Evolutionary conservation across 1,140 invertebrate genomes (phyloP), one percentile per base, ranked within the genome.

Genomic region (Lasaia peninsularis): DNA sequence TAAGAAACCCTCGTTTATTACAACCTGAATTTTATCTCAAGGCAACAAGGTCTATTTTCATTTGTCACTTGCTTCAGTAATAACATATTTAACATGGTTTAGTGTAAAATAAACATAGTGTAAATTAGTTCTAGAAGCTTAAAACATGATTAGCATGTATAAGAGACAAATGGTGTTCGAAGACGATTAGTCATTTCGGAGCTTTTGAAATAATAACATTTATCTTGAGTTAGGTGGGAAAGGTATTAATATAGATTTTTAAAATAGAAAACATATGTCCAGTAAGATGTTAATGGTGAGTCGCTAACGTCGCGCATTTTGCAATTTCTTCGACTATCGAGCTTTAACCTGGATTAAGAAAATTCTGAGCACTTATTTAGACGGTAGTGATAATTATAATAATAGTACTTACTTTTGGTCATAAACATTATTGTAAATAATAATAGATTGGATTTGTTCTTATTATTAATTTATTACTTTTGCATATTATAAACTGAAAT

Each of bases 131-230:
- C 68, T 71, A 71, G 75, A 63, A 72, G 78, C 70, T 73, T 71
- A 74, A 63, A 62, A 69, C 75, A 80, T 77, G 81, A 85, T 87
- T 84, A 87, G 84, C 82, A 78, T 77, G 72, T 77, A 78, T 69
- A 73, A 67, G 66, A 75, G 71, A 72, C 69, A 59, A 62, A 67
- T 71, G 65, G 68, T 67, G 74, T 75, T 70, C 68, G 65, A 77
- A 68, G 67, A 71, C 75, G 78, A 84, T 87, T 87, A 87, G 76
- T 88, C 84, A 84, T 86, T 78, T 83, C 79, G 78, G 73, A 59
- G 71, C 84, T 87, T 79, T 84, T 78, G 53, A 72, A 79, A 78
- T 78, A 80, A 86, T 75, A 81, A 60, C 71, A 72, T 85, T 74
- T 80, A 78, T 48, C 20, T 48, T 48, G 16, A 48, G 40, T 21